These are phyloP conservation scores for Diachrysia chrysitis DNA, from an alignment of 2,888 invertebrate species.

Conservation along the genomic window DNA sequence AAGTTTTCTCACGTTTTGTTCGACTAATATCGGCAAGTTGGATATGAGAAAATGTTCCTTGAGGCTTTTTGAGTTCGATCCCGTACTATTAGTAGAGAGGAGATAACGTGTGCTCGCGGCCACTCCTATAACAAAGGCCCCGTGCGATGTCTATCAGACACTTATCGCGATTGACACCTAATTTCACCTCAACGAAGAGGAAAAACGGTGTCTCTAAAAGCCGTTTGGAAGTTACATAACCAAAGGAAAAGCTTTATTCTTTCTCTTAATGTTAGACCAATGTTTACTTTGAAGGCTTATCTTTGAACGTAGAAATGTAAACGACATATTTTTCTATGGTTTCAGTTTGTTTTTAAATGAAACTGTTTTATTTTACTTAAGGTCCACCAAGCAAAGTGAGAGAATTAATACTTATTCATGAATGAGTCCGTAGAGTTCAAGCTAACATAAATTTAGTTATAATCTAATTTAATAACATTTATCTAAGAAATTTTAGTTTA, in stretches of 20 bases:
- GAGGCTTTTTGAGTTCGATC: background rate
- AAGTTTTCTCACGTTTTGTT: background rate
- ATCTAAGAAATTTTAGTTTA: too few species aligned
- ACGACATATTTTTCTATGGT: background rate
- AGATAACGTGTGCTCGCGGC: conserved; percentile 8
- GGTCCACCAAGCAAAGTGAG: background rate
- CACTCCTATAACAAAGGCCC: conserved; percentile 14
- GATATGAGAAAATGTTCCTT: background rate
- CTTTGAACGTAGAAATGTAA: background rate
- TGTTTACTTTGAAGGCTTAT: background rate
- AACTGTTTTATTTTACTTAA: background rate
- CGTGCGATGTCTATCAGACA: background rate
- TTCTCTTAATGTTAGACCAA: background rate
- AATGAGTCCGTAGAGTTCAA: background rate
- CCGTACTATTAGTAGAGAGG: conserved; percentile 8
- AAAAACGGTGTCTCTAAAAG: background rate
- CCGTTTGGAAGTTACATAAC: background rate
- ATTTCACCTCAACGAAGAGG: conserved; percentile 8
- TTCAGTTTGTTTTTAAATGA: background rate
- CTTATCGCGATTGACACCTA: conserved; percentile 20
- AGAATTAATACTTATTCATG: too few species aligned
- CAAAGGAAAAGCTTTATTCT: background rate
- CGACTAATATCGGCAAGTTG: background rate
- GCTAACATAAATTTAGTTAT: too few species aligned
- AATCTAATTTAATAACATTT: too few species aligned